Evolutionary conservation across 1,140 invertebrate species (phyloP).

Genomic region (Danaus melanippus): DNA sequence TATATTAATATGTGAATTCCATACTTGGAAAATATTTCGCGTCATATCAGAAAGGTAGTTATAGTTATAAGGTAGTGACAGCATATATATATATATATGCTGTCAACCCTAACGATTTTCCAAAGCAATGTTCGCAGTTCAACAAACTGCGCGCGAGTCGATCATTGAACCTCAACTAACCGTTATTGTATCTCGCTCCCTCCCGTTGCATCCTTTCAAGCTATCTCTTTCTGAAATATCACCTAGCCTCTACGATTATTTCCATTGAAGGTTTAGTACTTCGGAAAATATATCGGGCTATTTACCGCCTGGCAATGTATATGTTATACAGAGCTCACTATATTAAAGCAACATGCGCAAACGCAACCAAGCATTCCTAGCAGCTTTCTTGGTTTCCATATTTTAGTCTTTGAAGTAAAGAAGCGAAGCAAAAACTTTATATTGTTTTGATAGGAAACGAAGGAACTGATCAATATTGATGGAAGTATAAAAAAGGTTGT

Average conservation of each 20-base stretch:
- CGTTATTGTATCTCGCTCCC: constrained; percentile 44
- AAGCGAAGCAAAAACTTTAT: neutral
- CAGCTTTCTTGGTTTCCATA: constrained; percentile 16
- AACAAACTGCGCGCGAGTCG: constrained; percentile 67
- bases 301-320: constrained; percentile 25
- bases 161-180: constrained; percentile 65
- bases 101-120: constrained; percentile 56
- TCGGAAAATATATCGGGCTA: constrained; percentile 25
- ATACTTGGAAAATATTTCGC: too few species aligned
- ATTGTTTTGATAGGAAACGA: too few species aligned
- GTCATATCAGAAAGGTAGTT: too few species aligned
- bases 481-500: too few species aligned
- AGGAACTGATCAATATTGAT: too few species aligned
- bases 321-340: constrained; percentile 16
- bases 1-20: too few species aligned
- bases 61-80: too few species aligned
- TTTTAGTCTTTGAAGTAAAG: constrained; percentile 9
- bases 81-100: too few species aligned
- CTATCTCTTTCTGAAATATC: constrained; percentile 37
- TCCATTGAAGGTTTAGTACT: constrained; percentile 44
- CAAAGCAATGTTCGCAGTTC: constrained; percentile 66
- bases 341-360: constrained; percentile 11
- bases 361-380: constrained; percentile 20
- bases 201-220: constrained; percentile 16
- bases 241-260: constrained; percentile 34